These are phyloP conservation scores for Epinephelus lanceolatus DNA, from an alignment of 2,113 vertebrate species.

Conservation along the genomic window DNA sequence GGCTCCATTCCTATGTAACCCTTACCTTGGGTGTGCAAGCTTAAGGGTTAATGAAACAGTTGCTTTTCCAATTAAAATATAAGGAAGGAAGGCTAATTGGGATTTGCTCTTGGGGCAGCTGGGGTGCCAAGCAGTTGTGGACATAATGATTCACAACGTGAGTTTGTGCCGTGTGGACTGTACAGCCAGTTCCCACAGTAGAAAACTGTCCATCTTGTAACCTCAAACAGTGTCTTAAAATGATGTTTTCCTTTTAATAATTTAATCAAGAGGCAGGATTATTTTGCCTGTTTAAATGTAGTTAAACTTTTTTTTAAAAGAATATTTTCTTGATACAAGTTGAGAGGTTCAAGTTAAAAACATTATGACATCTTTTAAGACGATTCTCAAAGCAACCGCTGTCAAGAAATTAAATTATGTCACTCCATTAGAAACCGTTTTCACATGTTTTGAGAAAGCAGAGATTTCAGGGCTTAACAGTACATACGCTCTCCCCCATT, in stretches of 20 bases:
- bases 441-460: constrained; percentile 20
- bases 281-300: not conserved
- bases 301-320: not conserved
- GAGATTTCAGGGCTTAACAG: not conserved
- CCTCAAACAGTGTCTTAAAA: constrained; percentile 6
- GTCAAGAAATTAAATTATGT: not conserved
- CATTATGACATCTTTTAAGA: not conserved
- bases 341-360: not conserved
- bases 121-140: constrained; percentile 10
- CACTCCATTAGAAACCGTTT: not conserved
- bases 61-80: constrained; percentile 68
- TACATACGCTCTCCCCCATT: constrained; percentile 18
- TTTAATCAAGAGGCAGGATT: not conserved
- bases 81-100: constrained; percentile 64
- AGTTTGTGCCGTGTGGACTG: constrained; percentile 7
- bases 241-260: not conserved
- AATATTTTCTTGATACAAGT: not conserved
- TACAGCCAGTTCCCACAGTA: constrained; percentile 3
- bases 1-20: not conserved
- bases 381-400: not conserved
- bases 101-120: constrained; percentile 34
- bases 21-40: constrained; percentile 22
- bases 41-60: constrained; percentile 66
- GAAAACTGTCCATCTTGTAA: not conserved
- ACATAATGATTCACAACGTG: constrained; percentile 22